Evolutionary conservation across 2,888 invertebrate genomes (phyloP).

Genomic region (Standfussiana lucernea): DNA sequence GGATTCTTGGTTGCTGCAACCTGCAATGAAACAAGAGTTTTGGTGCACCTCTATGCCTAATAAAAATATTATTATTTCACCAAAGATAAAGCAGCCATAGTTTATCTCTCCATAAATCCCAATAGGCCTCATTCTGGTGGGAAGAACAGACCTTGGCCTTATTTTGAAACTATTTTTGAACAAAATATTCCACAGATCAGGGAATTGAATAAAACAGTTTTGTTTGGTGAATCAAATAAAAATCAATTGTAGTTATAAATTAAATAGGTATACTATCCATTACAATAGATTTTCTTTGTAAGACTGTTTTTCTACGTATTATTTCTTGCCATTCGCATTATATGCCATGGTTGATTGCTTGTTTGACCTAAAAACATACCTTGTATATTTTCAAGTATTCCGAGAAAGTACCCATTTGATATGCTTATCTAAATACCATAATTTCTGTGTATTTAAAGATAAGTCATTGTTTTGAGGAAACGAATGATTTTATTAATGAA

Average conservation of each 20-base stretch:
- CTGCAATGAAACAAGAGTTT: not conserved
- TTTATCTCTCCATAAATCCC: conserved; percentile 11
- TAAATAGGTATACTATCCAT: not conserved
- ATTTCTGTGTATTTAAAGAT: conserved; percentile 23
- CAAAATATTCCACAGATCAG: not conserved
- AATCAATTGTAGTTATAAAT: not conserved
- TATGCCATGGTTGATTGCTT: not conserved
- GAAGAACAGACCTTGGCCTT: conserved; percentile 22
- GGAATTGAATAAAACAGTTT: not conserved
- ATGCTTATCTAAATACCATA: not conserved
- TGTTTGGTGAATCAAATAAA: not conserved
- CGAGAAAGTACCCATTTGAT: not conserved
- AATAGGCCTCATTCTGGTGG: not conserved
- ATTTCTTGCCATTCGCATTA: not conserved
- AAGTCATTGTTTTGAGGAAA: conserved; percentile 29
- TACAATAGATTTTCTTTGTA: not conserved
- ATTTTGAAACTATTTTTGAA: conserved; percentile 15
- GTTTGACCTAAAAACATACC: not conserved
- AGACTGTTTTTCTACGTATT: not conserved
- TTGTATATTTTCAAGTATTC: conserved; percentile 10
- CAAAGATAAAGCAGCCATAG: not conserved
- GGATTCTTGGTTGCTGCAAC: not conserved
- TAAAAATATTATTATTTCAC: conserved; percentile 1
- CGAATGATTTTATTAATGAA: conserved; percentile 35
- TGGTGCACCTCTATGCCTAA: not conserved